Percentiles rank a stretch among this genome's conserved stretches.
Evolutionary conservation across 2,113 vertebrate genomes (phyloP).

Genomic region (Pelecanoides urinatrix): DNA sequence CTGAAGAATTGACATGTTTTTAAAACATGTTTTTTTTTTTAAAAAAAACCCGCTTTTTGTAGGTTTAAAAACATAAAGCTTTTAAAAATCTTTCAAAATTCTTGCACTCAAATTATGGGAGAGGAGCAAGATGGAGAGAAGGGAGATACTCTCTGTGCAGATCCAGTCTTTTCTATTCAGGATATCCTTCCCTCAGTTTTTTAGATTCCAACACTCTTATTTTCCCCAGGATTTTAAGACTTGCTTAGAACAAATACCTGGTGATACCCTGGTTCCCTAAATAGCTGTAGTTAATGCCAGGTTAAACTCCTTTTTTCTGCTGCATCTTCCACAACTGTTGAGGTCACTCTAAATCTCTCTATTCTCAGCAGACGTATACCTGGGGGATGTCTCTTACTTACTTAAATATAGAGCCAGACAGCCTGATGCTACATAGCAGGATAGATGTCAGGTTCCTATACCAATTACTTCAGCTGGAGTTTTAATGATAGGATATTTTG

Average conservation of each 20-base stretch:
- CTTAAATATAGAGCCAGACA: not conserved
- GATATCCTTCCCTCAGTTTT: not conserved
- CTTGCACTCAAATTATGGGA: not conserved
- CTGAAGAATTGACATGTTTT: not conserved
- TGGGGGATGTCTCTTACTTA: not conserved
- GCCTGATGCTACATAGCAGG: not conserved
- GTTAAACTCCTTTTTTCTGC: not conserved
- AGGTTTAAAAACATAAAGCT: not conserved
- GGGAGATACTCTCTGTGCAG: not conserved
- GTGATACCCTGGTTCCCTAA: not conserved
- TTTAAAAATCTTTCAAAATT: not conserved
- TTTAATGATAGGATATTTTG: not conserved
- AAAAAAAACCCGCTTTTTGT: not conserved
- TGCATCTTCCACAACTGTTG: not conserved
- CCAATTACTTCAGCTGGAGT: not conserved
- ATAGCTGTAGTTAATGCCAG: not conserved
- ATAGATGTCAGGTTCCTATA: not conserved
- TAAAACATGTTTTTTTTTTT: not conserved
- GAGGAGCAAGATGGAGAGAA: not conserved
- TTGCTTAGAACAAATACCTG: not conserved
- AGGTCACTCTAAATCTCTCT: not conserved
- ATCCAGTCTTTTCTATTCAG: not conserved
- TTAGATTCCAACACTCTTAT: not conserved
- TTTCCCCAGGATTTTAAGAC: not conserved
- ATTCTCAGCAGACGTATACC: not conserved